Conservation (phyloP, 2,113 vertebrate genomes). For the Phrynosoma platyrhinos region DNA sequence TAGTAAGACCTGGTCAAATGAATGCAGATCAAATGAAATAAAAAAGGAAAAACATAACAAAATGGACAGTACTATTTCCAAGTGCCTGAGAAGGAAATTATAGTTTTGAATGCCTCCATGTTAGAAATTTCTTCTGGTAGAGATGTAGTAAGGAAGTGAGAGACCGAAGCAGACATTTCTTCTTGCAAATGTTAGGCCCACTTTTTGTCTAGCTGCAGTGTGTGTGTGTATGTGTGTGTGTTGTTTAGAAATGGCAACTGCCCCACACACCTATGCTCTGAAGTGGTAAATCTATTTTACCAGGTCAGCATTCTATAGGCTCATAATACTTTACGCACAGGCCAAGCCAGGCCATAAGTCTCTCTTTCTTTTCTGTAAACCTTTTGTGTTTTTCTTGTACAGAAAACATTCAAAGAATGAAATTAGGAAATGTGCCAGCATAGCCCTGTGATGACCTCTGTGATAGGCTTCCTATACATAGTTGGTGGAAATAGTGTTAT, state of each 20-base stretch:
- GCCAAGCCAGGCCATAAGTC: neutral
- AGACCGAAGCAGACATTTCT: neutral
- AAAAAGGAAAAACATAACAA: neutral
- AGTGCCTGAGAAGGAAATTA: neutral
- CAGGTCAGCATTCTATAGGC: neutral
- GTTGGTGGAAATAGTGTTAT: neutral
- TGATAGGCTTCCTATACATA: neutral
- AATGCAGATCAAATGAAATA: neutral
- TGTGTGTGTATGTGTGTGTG: too few species aligned
- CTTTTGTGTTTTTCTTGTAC: neutral
- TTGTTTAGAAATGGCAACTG: neutral
- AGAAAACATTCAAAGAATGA: neutral
- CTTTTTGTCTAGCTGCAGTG: neutral
- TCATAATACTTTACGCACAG: neutral
- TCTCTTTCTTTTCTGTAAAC: neutral
- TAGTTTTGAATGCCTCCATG: neutral
- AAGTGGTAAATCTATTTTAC: slow-evolving; percentile 7
- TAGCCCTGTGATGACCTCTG: neutral
- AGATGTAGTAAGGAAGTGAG: neutral
- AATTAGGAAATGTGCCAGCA: neutral
- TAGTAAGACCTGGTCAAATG: neutral
- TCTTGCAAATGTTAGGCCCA: neutral
- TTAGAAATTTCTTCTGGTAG: neutral
- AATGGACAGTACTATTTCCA: neutral
- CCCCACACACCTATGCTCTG: neutral